Percentiles rank a stretch among this genome's conserved stretches.
Evolutionary conservation across 2,113 vertebrate species (phyloP).

Genomic region (Alexandromys fortis): DNA sequence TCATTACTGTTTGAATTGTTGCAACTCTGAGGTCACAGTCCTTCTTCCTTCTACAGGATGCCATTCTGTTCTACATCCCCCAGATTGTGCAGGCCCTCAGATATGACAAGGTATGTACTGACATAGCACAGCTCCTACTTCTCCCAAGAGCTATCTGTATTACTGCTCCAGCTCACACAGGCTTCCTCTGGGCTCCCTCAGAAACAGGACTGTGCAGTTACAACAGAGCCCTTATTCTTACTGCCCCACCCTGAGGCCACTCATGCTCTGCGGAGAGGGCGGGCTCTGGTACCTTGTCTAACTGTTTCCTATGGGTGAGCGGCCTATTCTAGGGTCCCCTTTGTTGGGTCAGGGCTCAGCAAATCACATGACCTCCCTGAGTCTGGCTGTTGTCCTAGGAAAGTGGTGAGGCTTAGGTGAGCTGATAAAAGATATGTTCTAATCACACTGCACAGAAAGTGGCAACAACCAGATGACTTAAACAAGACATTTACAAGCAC

Average conservation of each 20-base stretch:
- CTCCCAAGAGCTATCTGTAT: too few species aligned
- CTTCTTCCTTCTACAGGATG: conserved; percentile 88
- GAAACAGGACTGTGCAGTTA: not conserved
- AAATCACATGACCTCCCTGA: not conserved
- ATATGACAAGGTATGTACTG: conserved; percentile 90
- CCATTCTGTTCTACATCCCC: conserved; percentile 98
- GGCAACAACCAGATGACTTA: not conserved
- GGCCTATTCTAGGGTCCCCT: not conserved
- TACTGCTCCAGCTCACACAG: not conserved
- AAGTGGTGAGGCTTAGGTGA: not conserved
- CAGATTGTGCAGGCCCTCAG: conserved; percentile 98
- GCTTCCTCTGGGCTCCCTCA: not conserved
- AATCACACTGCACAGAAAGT: not conserved
- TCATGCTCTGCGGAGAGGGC: not conserved
- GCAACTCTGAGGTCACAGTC: not conserved
- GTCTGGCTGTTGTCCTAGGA: not conserved
- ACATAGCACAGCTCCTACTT: not conserved
- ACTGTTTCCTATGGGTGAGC: not conserved
- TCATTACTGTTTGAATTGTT: not conserved
- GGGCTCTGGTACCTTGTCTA: not conserved
- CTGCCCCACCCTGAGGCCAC: too few species aligned
- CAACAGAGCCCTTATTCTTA: not conserved
- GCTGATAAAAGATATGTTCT: not conserved
- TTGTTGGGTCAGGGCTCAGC: not conserved
- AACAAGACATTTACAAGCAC: not conserved